Evolutionary conservation across 2,113 vertebrate genomes (phyloP).

Genomic region (Colistium nudipinnis): DNA sequence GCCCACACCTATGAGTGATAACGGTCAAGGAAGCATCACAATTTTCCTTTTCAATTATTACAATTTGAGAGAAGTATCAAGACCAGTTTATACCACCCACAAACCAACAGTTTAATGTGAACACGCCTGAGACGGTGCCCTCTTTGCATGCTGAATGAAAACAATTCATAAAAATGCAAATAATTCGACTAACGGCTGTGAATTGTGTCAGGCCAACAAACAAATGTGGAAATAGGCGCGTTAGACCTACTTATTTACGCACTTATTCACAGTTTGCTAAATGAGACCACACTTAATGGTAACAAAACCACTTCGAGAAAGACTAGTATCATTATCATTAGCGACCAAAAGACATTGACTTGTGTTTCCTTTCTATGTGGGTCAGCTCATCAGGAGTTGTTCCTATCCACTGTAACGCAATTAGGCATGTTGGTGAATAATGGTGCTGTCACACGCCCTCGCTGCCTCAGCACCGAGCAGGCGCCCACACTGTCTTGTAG

Average conservation of each 20-base stretch:
- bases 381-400: slow-evolving; percentile 39
- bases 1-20: not conserved
- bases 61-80: not conserved
- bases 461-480: slow-evolving; percentile 74
- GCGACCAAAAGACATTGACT: slow-evolving; percentile 10
- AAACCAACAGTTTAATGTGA: not conserved
- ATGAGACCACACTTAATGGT: not conserved
- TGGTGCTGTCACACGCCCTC: slow-evolving; percentile 75
- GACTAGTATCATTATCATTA: too few species aligned
- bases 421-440: slow-evolving; percentile 75
- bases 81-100: not conserved
- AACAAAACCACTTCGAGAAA: not conserved
- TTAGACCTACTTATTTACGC: too few species aligned
- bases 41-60: not conserved
- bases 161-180: not conserved
- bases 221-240: not conserved
- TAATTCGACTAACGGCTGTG: not conserved
- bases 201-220: not conserved
- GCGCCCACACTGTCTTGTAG: slow-evolving; percentile 70
- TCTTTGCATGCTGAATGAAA: too few species aligned
- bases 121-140: not conserved
- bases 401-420: slow-evolving; percentile 64
- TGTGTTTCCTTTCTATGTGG: slow-evolving; percentile 18
- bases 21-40: not conserved
- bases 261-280: not conserved